A percentile compares a stretch with the other conserved stretches of the same genome.
Conservation (phyloP, 2,797 vertebrate genomes). For the Crenuchus spilurus region DNA sequence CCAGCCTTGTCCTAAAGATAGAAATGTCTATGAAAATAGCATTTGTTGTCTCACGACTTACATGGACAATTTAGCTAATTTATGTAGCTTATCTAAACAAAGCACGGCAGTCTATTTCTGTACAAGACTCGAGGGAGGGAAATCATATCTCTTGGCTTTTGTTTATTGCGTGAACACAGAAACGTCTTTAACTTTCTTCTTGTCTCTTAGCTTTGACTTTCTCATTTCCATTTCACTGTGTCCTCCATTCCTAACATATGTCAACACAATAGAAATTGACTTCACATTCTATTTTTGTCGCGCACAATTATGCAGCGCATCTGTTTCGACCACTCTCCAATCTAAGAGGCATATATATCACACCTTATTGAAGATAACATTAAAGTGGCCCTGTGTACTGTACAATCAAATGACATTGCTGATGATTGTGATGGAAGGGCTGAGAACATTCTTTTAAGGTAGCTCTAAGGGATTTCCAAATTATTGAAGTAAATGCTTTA, state of each 20-base stretch:
- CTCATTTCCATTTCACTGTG: constrained; percentile 31
- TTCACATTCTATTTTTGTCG: constrained; percentile 40
- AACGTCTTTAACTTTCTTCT: constrained; percentile 31
- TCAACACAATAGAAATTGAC: constrained; percentile 33
- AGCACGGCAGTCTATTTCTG: constrained; percentile 44
- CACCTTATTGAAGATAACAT: not conserved
- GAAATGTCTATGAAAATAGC: constrained; percentile 47
- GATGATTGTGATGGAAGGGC: not conserved
- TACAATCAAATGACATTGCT: not conserved
- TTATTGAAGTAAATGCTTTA: not conserved
- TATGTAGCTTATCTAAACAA: constrained; percentile 42
- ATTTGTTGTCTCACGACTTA: constrained; percentile 55
- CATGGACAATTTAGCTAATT: constrained; percentile 59
- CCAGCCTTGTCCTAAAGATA: constrained; percentile 51
- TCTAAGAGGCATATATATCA: constrained; percentile 11
- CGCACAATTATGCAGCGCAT: constrained; percentile 32
- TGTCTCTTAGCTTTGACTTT: constrained; percentile 39
- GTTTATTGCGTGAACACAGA: constrained; percentile 42
- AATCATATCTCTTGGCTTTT: constrained; percentile 42
- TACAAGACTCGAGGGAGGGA: constrained; percentile 39
- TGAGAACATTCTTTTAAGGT: not conserved
- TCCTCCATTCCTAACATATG: constrained; percentile 34
- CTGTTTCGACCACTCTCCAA: constrained; percentile 19
- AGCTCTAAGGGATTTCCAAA: not conserved
- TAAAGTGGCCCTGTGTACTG: not conserved